A percentile compares a stretch with the other conserved stretches of the same genome.
phyloP scores from a whole-genome alignment of 1,140 invertebrate species.

The Leguminivora glycinivorella region DNA sequence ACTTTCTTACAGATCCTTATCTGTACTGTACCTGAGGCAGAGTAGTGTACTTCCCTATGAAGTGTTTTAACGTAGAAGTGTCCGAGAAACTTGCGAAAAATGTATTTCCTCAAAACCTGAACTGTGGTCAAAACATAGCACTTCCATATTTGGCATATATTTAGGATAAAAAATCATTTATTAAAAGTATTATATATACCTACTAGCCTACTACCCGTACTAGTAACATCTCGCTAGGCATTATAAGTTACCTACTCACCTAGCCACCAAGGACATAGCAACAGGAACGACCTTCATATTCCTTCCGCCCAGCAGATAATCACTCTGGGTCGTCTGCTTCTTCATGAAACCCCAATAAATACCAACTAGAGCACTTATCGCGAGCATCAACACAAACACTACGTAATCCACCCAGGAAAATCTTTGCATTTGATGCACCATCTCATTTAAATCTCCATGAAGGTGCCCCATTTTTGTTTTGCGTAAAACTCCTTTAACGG shows the following conservation, averaged over 20 bases:
- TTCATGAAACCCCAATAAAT: constrained; percentile 87
- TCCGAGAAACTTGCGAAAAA: too few relatives aligned
- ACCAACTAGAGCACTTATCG: constrained; percentile 83
- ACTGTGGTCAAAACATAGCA: too few relatives aligned
- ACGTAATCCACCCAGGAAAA: constrained; percentile 84
- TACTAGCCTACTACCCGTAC: too few relatives aligned
- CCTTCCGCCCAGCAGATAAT: constrained; percentile 89
- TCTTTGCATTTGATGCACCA: constrained; percentile 76
- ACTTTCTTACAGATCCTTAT: too few relatives aligned
- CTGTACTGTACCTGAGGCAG: too few relatives aligned
- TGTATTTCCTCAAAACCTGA: too few relatives aligned
- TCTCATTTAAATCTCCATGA: constrained; percentile 45
- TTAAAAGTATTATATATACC: too few relatives aligned
- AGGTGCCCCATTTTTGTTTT: constrained; percentile 46
- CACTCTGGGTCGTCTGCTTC: constrained; percentile 79
- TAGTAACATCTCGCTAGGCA: background rate
- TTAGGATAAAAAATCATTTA: too few relatives aligned
- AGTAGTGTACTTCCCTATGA: too few relatives aligned
- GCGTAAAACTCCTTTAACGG: background rate
- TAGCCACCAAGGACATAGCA: constrained; percentile 88
- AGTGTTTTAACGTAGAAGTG: too few relatives aligned
- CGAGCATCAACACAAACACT: constrained; percentile 86
- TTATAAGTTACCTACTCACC: constrained; percentile 63
- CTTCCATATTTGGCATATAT: too few relatives aligned
- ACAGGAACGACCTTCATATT: constrained; percentile 89